A percentile compares a stretch with the other conserved stretches of the same genome.
These are phyloP conservation scores for Operophtera brumata DNA, from an alignment of 2,888 invertebrate genomes.

Conservation along the genomic window DNA sequence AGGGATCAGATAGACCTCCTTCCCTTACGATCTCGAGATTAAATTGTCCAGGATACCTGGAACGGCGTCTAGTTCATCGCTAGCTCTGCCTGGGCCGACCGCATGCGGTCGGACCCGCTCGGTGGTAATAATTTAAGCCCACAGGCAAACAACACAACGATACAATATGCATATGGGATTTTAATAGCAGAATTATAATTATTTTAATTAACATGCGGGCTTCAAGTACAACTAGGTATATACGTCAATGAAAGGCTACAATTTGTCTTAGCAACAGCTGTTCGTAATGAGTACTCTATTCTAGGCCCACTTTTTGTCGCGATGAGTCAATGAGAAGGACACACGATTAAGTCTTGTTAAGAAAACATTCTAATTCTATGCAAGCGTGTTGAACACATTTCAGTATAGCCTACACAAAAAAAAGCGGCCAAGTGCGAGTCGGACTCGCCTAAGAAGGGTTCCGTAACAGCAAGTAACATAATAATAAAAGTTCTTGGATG, in stretches of 20 bases:
- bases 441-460: neutral
- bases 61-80: too few species aligned
- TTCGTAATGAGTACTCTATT: slow-evolving; percentile 28
- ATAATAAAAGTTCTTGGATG: too few species aligned
- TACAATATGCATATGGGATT: neutral
- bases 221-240: slow-evolving; percentile 12
- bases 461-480: too few species aligned
- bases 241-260: slow-evolving; percentile 1
- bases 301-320: slow-evolving; percentile 23
- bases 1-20: too few species aligned
- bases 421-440: neutral
- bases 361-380: slow-evolving; percentile 22
- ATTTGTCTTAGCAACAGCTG: slow-evolving; percentile 28
- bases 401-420: slow-evolving; percentile 12
- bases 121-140: too few species aligned
- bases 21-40: too few species aligned
- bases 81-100: too few species aligned
- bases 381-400: slow-evolving; percentile 18
- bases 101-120: too few species aligned
- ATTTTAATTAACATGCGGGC: slow-evolving; percentile 6
- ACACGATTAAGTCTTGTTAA: slow-evolving; percentile 28
- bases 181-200: slow-evolving; percentile 6
- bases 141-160: too few species aligned
- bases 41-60: too few species aligned
- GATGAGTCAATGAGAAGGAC: slow-evolving; percentile 26